Evolutionary conservation across 2,888 invertebrate genomes (phyloP).

Genomic region (Microdon myrmicae): DNA sequence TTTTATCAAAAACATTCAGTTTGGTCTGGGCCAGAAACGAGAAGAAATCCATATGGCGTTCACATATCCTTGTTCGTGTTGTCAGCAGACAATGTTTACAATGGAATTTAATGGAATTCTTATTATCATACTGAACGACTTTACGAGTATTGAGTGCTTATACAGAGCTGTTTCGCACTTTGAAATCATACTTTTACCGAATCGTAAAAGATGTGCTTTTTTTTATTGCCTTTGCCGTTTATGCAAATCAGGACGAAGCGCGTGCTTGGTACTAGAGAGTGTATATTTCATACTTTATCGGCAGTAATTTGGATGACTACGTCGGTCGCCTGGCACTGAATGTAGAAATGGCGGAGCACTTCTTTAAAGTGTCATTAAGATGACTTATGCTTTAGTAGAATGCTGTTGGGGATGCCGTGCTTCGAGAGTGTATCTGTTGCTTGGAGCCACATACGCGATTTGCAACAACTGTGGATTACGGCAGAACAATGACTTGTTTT

Average conservation of each 20-base stretch:
- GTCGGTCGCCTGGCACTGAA: constrained; percentile 1
- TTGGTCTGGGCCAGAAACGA: constrained; percentile 1
- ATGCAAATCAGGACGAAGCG: constrained; percentile 28
- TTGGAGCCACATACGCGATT: background rate
- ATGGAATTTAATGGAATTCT: constrained; percentile 14
- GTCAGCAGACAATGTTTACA: constrained; percentile 6
- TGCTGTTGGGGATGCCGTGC: constrained; percentile 12
- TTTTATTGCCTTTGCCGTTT: constrained; percentile 12
- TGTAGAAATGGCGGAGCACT: constrained; percentile 1
- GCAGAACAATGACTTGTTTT: background rate
- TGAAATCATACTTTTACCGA: constrained; percentile 17
- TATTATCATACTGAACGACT: constrained; percentile 8
- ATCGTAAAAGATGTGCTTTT: constrained; percentile 29
- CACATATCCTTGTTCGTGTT: background rate
- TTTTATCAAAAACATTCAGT: constrained; percentile 14
- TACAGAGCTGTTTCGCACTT: constrained; percentile 6
- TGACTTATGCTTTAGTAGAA: constrained; percentile 8
- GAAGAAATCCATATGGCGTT: too few relatives aligned
- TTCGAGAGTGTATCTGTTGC: constrained; percentile 34
- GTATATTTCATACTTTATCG: constrained; percentile 44
- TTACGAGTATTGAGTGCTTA: constrained; percentile 12
- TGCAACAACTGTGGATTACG: background rate
- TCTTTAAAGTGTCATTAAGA: constrained; percentile 40
- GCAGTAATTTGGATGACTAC: constrained; percentile 30
- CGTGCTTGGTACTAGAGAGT: background rate